Evolutionary conservation across 2,888 invertebrate species (phyloP).

Genomic region (Carterocephalus palaemon): DNA sequence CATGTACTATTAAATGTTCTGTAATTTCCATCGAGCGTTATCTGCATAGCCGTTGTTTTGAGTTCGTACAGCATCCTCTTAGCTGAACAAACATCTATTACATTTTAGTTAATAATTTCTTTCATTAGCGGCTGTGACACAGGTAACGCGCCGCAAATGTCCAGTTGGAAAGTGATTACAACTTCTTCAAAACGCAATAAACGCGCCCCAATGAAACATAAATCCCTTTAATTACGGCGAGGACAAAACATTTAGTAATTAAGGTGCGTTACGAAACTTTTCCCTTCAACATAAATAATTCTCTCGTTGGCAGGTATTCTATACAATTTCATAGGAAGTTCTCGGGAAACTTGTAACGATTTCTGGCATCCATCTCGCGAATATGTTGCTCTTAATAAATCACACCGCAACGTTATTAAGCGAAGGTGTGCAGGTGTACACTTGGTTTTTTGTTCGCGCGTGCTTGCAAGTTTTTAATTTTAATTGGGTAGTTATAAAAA

Average conservation of each 20-base stretch:
- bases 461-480: no score
- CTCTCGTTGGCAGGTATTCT: slow-evolving; percentile 26
- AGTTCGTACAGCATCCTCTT: no score
- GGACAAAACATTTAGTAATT: slow-evolving; percentile 23
- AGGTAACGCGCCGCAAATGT: not conserved
- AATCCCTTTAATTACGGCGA: slow-evolving; percentile 19
- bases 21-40: no score
- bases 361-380: slow-evolving; percentile 34
- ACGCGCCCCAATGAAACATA: slow-evolving; percentile 1
- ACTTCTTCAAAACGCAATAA: slow-evolving; percentile 17
- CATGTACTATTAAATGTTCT: no score
- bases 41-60: no score
- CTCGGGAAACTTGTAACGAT: slow-evolving; percentile 30
- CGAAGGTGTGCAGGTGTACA: slow-evolving; percentile 16
- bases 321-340: slow-evolving; percentile 28
- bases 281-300: slow-evolving; percentile 26
- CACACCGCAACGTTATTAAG: slow-evolving; percentile 33
- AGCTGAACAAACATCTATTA: no score
- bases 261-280: slow-evolving; percentile 18
- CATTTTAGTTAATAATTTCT: no score
- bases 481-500: no score
- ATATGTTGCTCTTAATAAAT: slow-evolving; percentile 37
- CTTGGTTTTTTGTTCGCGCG: slow-evolving; percentile 9
- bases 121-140: no score
- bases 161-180: slow-evolving; percentile 4